Evolutionary conservation across 2,797 vertebrate genomes (phyloP).

Genomic region (Hybognathus amarus): DNA sequence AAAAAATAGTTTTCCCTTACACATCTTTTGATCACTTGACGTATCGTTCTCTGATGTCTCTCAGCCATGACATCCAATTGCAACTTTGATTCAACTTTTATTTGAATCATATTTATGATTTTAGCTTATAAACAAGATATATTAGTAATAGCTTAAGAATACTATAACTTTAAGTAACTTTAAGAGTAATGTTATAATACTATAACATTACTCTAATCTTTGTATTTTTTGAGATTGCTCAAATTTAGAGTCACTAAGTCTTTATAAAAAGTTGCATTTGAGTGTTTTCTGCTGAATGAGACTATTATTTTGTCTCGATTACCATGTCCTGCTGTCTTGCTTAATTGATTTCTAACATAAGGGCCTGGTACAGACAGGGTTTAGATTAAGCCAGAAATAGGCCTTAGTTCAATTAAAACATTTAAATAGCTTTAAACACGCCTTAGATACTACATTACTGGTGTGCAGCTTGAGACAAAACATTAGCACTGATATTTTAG

Average conservation of each 20-base stretch:
- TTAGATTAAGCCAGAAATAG: neutral
- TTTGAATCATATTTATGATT: neutral
- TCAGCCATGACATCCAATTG: neutral
- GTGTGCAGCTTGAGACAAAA: neutral
- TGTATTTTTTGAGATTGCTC: neutral
- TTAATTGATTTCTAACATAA: neutral
- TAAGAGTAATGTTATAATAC: no score
- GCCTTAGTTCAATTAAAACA: no score
- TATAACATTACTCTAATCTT: neutral
- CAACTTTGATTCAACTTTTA: neutral
- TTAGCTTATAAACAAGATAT: neutral
- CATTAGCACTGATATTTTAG: neutral
- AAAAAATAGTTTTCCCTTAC: neutral
- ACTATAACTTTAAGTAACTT: no score
- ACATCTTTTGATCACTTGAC: neutral
- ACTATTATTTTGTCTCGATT: neutral
- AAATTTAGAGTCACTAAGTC: neutral
- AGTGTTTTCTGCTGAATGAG: neutral
- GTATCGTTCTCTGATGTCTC: neutral
- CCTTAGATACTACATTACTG: no score
- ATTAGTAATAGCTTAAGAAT: neutral
- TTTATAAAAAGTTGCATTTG: neutral
- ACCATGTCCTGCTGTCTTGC: neutral
- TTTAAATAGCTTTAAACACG: no score
- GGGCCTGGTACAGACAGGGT: neutral